A percentile compares a stretch with the other conserved stretches of the same genome.
These are phyloP conservation scores for Campopleginae sp. DNA, from an alignment of 2,888 invertebrate species.

Conservation along the genomic window DNA sequence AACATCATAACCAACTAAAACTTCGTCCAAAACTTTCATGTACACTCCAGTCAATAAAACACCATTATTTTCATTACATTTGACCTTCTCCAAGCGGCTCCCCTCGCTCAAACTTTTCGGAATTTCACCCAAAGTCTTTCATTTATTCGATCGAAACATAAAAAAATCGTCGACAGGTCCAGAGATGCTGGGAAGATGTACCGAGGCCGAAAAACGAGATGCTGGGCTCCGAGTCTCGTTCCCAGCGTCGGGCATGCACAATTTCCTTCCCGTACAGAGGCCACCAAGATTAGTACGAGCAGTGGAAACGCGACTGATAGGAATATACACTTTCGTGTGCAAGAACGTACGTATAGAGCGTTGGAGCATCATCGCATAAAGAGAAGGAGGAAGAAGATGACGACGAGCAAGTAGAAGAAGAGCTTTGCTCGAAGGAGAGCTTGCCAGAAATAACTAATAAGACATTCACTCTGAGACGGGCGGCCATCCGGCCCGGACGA, in stretches of 20 bases:
- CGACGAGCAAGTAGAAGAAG: conserved; percentile 68
- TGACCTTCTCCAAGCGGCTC: too few relatives aligned
- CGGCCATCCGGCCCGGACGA: conserved; percentile 84
- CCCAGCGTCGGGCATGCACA: conserved; percentile 28
- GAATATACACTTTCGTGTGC: conserved; percentile 50
- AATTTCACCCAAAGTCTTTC: neutral
- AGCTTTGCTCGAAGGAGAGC: conserved; percentile 74
- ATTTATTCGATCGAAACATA: neutral
- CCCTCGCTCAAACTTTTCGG: neutral
- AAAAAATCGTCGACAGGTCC: neutral
- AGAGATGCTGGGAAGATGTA: neutral
- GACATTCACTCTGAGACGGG: conserved; percentile 84
- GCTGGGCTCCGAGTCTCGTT: conserved; percentile 18
- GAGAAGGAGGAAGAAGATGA: conserved; percentile 68
- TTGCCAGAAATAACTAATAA: conserved; percentile 84
- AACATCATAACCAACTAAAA: neutral
- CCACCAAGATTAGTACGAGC: conserved; percentile 20
- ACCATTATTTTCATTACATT: neutral
- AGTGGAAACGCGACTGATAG: conserved; percentile 24
- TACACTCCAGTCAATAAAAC: neutral
- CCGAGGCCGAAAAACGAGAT: conserved; percentile 13
- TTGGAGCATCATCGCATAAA: neutral
- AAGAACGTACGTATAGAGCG: conserved; percentile 29
- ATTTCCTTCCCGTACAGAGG: conserved; percentile 30
- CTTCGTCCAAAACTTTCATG: neutral